Conservation (phyloP, 2,888 invertebrate species). For the Xylota segnis region DNA sequence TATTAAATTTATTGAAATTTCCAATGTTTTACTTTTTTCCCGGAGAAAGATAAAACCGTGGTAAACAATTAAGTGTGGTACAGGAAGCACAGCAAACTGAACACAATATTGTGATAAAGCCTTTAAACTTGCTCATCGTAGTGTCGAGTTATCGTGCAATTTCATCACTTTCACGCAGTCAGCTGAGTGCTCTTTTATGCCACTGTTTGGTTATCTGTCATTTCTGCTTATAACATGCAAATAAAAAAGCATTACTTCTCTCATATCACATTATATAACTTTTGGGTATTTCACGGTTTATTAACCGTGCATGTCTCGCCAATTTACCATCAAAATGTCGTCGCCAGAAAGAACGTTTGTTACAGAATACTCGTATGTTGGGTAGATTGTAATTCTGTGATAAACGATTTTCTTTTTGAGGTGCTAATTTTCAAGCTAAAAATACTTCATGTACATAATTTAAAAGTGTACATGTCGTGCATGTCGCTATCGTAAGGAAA, state of each 20-base stretch:
- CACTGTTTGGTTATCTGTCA: conserved; percentile 8
- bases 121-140: background rate
- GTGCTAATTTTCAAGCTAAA: conserved; percentile 12
- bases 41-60: background rate
- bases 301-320: conserved; percentile 18
- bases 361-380: conserved; percentile 2
- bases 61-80: background rate
- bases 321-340: conserved; percentile 20
- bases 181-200: background rate
- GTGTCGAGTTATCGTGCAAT: background rate
- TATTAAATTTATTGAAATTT: background rate
- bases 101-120: conserved; percentile 1
- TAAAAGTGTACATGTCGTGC: background rate
- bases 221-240: conserved; percentile 11
- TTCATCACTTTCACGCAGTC: background rate
- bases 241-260: conserved; percentile 29
- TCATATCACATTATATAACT: background rate
- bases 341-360: background rate
- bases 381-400: conserved; percentile 6
- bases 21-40: background rate
- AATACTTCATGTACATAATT: background rate
- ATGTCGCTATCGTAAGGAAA: background rate
- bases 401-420: background rate
- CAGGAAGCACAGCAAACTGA: conserved; percentile 12
- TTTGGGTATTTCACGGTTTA: conserved; percentile 14